Evolutionary conservation across 2,797 vertebrate genomes (phyloP).

Genomic region (Triplophysa bombifrons): DNA sequence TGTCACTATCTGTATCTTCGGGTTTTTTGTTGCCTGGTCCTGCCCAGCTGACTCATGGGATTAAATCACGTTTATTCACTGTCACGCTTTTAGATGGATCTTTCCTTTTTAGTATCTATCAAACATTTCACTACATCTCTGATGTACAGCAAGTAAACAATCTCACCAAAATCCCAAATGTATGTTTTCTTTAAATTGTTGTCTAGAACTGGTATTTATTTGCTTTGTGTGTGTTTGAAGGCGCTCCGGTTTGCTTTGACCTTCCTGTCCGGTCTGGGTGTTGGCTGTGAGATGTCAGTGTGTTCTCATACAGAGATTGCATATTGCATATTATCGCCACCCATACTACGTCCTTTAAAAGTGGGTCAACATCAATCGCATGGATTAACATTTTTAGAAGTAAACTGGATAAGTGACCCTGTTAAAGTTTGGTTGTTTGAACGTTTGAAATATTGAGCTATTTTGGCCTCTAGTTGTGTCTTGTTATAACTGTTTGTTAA

Average conservation of each 20-base stretch:
- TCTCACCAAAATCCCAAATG: neutral
- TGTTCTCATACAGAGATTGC: neutral
- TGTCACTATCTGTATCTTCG: neutral
- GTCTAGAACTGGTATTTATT: neutral
- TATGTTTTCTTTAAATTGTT: neutral
- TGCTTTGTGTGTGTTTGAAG: neutral
- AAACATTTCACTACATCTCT: too few species aligned
- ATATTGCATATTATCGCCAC: neutral
- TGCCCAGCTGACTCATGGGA: constrained; percentile 41
- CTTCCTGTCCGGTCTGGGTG: neutral
- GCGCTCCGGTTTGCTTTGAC: neutral
- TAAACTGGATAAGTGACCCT: neutral
- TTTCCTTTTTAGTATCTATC: neutral
- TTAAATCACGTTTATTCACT: constrained; percentile 2
- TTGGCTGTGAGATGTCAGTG: neutral
- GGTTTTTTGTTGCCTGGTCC: constrained; percentile 21
- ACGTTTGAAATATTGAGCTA: neutral
- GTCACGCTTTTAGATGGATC: neutral
- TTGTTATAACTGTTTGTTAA: neutral
- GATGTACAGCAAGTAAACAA: neutral
- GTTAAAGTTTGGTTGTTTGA: neutral
- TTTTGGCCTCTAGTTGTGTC: neutral
- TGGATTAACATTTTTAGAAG: neutral
- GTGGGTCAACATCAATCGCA: neutral
- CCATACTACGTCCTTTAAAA: neutral